Evolutionary conservation across 2,113 vertebrate species (phyloP).

Genomic region (Aspiorhynchus laticeps): DNA sequence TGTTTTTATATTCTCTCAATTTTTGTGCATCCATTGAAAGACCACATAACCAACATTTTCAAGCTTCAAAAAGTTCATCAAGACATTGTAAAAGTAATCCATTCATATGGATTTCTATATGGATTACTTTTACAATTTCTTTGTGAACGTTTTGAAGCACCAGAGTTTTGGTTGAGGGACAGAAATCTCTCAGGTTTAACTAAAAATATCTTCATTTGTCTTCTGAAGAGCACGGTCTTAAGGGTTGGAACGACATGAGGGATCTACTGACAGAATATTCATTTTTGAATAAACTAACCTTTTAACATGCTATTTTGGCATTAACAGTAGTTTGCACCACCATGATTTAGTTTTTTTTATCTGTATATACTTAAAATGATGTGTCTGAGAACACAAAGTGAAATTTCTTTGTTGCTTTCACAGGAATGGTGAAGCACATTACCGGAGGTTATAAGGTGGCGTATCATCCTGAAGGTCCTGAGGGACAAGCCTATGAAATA

Average conservation of each 20-base stretch:
- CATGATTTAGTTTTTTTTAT: not conserved
- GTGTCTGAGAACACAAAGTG: not conserved
- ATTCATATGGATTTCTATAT: too few relatives aligned
- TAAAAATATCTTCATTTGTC: not conserved
- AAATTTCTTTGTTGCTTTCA: not conserved
- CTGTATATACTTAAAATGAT: not conserved
- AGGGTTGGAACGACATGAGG: not conserved
- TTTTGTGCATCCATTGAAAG: not conserved
- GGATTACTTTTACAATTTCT: too few relatives aligned
- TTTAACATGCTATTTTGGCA: not conserved
- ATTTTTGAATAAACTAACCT: not conserved
- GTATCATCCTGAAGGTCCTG: conserved; percentile 93
- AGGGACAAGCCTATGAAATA: conserved; percentile 85
- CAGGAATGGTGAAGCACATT: conserved; percentile 95
- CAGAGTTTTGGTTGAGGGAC: too few relatives aligned
- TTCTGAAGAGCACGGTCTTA: not conserved
- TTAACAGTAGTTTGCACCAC: not conserved
- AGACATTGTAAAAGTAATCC: not conserved
- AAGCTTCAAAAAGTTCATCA: not conserved
- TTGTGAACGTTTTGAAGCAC: too few relatives aligned
- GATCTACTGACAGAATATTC: not conserved
- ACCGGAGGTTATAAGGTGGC: conserved; percentile 88
- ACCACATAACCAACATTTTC: not conserved
- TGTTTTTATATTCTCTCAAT: too few relatives aligned
- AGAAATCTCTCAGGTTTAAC: too few relatives aligned